Evolutionary conservation across 2,113 vertebrate genomes (phyloP).

Genomic region (Gymnobelideus leadbeateri): DNA sequence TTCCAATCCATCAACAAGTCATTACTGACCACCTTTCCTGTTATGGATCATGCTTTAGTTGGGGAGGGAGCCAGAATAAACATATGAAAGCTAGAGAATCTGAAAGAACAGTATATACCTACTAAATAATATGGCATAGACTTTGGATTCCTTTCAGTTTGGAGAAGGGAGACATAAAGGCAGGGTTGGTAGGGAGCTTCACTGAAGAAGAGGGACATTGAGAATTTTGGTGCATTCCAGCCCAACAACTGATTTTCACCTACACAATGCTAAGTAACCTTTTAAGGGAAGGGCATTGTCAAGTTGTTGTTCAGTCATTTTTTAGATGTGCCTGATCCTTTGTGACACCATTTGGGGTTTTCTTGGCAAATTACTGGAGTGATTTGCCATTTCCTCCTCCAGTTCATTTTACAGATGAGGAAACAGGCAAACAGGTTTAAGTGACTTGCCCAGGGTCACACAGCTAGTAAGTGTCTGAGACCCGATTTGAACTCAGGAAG

Average conservation of each 20-base stretch:
- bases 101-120: neutral
- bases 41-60: neutral
- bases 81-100: neutral
- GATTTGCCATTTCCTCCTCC: neutral
- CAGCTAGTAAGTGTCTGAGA: neutral
- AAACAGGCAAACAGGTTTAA: neutral
- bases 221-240: neutral
- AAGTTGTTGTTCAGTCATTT: neutral
- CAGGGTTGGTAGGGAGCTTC: neutral
- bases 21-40: neutral
- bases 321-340: neutral
- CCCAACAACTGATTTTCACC: neutral
- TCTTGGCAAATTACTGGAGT: neutral
- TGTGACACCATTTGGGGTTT: neutral
- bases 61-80: neutral
- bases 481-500: neutral
- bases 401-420: neutral
- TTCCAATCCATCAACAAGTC: neutral
- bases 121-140: neutral
- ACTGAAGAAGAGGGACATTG: neutral
- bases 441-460: neutral
- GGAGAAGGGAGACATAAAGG: neutral
- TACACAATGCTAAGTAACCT: neutral
- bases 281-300: neutral
- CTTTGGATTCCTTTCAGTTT: neutral